A percentile compares a stretch with the other conserved stretches of the same genome.
phyloP scores from a whole-genome alignment of 2,888 invertebrate genomes.

The Glaucopsyche alexis region DNA sequence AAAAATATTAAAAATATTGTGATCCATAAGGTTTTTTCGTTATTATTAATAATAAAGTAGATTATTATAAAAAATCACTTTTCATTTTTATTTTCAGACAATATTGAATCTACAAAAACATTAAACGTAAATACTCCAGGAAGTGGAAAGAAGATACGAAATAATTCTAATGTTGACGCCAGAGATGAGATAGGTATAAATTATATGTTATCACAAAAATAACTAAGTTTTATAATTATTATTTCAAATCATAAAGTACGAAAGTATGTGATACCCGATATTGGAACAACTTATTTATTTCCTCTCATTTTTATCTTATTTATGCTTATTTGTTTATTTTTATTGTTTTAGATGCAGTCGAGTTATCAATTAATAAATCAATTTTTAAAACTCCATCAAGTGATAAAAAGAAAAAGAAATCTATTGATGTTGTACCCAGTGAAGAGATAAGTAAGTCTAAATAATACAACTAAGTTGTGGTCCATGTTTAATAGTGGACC shows the following conservation, averaged over 20 bases:
- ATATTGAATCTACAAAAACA: neutral
- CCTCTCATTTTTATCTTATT: too few species aligned
- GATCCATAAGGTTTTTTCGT: too few species aligned
- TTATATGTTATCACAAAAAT: neutral
- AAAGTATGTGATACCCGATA: too few species aligned
- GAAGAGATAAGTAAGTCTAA: conserved; percentile 6
- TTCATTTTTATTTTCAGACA: conserved; percentile 1
- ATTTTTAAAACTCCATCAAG: conserved; percentile 31
- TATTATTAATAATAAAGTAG: too few species aligned
- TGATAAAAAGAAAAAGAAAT: conserved; percentile 32
- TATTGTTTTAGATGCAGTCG: conserved; percentile 2
- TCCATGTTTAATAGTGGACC: too few species aligned
- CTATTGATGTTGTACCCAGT: neutral
- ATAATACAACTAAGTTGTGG: neutral
- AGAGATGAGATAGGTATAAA: neutral
- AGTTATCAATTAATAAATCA: conserved; percentile 32
- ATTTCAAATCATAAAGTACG: too few species aligned
- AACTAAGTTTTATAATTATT: too few species aligned
- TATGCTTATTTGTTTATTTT: too few species aligned
- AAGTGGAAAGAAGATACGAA: conserved; percentile 37
- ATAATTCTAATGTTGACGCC: conserved; percentile 18
- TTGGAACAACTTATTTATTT: too few species aligned
- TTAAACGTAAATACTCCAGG: conserved; percentile 33
- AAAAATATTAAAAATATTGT: too few species aligned
- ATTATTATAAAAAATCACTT: too few species aligned